Evolutionary conservation across 2,797 vertebrate genomes (phyloP).

Genomic region (Petrocephalus schoutedeni): DNA sequence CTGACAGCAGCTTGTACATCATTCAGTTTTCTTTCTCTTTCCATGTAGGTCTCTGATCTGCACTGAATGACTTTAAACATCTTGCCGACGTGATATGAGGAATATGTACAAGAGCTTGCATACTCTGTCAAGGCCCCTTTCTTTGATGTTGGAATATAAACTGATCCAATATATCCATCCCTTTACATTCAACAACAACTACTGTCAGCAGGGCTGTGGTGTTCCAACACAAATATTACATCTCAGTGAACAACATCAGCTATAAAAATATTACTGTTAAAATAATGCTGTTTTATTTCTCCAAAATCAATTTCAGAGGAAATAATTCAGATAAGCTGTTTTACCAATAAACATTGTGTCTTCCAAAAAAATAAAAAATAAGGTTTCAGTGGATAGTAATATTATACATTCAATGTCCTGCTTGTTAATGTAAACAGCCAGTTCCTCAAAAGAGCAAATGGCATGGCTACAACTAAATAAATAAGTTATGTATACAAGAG

Average conservation of each 20-base stretch:
- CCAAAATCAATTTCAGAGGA: not conserved
- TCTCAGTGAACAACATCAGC: not conserved
- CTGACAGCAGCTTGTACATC: not conserved
- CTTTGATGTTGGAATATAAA: not conserved
- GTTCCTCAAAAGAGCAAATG: not conserved
- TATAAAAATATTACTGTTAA: not conserved
- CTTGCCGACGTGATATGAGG: not conserved
- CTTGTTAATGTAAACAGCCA: not conserved
- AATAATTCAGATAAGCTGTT: not conserved
- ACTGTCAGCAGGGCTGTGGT: not conserved
- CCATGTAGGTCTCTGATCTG: not conserved
- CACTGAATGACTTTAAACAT: not conserved
- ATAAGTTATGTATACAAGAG: not conserved
- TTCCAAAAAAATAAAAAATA: not conserved
- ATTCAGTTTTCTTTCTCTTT: not conserved
- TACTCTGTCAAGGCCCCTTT: not conserved
- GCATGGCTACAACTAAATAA: not conserved
- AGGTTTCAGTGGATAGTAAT: not conserved
- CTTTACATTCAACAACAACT: not conserved
- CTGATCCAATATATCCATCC: not conserved
- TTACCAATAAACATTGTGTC: not conserved
- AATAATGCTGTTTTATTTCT: not conserved
- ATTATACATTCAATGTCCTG: not conserved
- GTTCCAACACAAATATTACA: not conserved
- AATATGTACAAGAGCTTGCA: not conserved